These are phyloP conservation scores for Passer domesticus DNA, from an alignment of 2,113 vertebrate genomes.

Conservation along the genomic window DNA sequence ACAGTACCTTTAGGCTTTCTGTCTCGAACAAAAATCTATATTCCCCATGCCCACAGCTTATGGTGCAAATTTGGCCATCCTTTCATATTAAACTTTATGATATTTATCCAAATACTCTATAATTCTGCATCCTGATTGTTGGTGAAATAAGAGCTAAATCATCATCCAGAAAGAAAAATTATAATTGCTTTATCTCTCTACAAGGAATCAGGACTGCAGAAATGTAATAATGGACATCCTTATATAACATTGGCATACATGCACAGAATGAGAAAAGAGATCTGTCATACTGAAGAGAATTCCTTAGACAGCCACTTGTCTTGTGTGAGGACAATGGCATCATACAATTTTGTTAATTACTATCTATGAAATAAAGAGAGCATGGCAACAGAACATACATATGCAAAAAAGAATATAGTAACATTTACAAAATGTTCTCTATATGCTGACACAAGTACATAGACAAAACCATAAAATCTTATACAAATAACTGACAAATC, in stretches of 20 bases:
- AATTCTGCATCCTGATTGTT: neutral
- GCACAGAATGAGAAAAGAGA: neutral
- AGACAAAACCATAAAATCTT: neutral
- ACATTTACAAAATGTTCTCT: neutral
- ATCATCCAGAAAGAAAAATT: neutral
- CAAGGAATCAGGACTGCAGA: neutral
- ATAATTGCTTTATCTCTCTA: neutral
- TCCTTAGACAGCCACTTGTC: neutral
- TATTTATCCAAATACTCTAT: neutral
- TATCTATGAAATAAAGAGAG: neutral
- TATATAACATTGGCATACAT: neutral
- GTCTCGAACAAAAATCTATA: neutral
- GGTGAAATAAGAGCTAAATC: neutral
- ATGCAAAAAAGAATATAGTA: neutral
- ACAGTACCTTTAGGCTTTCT: neutral
- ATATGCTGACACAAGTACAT: neutral
- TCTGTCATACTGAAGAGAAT: neutral
- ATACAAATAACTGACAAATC: conserved; percentile 38
- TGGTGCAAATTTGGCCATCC: neutral
- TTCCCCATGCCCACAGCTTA: neutral
- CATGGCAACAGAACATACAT: neutral
- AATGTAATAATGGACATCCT: neutral
- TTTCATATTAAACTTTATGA: neutral
- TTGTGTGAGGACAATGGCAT: neutral
- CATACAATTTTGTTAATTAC: conserved; percentile 1